These are phyloP conservation scores for Pocillopora verrucosa DNA, from an alignment of 64 coral and sea anemone species.

Conservation along the genomic window DNA sequence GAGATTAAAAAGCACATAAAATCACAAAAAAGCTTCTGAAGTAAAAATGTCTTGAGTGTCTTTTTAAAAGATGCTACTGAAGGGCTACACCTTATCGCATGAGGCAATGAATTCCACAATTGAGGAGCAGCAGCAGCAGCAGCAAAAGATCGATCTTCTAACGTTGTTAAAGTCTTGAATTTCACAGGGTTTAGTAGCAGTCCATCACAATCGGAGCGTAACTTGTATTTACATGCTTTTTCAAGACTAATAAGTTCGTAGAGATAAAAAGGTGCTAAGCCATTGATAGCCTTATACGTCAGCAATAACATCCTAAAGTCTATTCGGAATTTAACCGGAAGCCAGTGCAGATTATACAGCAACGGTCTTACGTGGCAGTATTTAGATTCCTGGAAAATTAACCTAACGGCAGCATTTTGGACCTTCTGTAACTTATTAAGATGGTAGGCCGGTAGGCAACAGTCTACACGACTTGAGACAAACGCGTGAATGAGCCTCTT, in stretches of 20 bases:
- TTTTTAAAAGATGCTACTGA: conserved; percentile 4
- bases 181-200: too few species aligned
- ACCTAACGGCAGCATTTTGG: conserved; percentile 47
- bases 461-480: too few species aligned
- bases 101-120: too few species aligned
- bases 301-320: conserved; percentile 23
- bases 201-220: too few species aligned
- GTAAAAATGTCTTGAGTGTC: conserved; percentile 24
- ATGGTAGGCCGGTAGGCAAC: conserved; percentile 34
- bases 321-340: conserved; percentile 28
- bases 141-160: conserved; percentile 28
- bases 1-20: too few species aligned
- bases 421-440: conserved; percentile 39
- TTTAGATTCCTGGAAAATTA: conserved; percentile 38
- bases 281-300: too few species aligned
- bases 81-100: neutral
- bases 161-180: conserved; percentile 21
- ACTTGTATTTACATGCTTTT: too few species aligned
- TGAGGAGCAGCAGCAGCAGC: neutral
- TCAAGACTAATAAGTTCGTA: too few species aligned
- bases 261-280: too few species aligned
- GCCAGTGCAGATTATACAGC: conserved; percentile 36
- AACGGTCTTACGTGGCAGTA: conserved; percentile 22
- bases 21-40: too few species aligned
- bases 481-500: too few species aligned